Conservation (phyloP, 2,113 vertebrate genomes). For the Calyptommatus sinebrachiatus region DNA sequence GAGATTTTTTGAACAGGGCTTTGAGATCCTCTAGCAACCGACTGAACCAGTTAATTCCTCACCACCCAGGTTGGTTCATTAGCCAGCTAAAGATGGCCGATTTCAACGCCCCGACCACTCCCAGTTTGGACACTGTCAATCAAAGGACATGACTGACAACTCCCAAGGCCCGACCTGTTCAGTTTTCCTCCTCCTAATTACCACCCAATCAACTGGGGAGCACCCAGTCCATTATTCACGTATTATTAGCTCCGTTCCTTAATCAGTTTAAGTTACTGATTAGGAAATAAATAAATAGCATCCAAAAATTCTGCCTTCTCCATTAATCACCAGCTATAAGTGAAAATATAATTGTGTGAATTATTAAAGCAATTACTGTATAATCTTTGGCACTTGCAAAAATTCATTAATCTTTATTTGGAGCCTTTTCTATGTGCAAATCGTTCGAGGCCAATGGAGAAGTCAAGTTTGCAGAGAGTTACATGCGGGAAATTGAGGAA, state of each 20-base stretch:
- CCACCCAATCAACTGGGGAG: not conserved
- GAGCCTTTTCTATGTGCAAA: not conserved
- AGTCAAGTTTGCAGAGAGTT: not conserved
- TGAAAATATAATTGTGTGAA: constrained; percentile 58
- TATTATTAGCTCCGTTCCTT: not conserved
- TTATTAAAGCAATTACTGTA: constrained; percentile 62
- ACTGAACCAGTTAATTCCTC: no score
- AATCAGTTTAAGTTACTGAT: not conserved
- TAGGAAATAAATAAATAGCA: not conserved
- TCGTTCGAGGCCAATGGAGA: constrained; percentile 26
- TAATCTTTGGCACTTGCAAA: constrained; percentile 54
- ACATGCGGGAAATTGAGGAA: not conserved
- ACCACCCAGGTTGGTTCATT: no score
- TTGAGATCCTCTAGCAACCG: no score
- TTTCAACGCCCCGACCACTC: no score
- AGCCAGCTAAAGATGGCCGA: no score
- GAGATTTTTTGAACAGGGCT: no score
- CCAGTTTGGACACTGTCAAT: no score
- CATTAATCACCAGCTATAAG: constrained; percentile 58
- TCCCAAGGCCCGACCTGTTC: no score
- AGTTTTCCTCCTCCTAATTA: not conserved
- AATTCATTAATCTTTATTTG: constrained; percentile 64
- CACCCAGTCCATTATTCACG: not conserved
- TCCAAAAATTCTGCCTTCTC: not conserved
- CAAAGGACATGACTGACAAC: no score